Evolutionary conservation across 2,113 vertebrate genomes (phyloP).

Genomic region (Notothenia coriiceps): DNA sequence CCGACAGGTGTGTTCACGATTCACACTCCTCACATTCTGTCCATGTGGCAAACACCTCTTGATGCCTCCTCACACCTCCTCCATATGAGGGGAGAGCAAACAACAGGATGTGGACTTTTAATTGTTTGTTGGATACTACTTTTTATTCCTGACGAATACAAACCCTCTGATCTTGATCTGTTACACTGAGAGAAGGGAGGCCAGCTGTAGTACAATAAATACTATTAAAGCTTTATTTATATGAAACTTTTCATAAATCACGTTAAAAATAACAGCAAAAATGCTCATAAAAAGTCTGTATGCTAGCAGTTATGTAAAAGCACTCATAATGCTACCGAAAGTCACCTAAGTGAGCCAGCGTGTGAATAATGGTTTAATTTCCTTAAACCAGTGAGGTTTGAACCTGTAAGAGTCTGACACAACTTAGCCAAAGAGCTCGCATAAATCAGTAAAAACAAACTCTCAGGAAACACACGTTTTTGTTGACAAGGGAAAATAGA

Average conservation of each 20-base stretch:
- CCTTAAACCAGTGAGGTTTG: too few species aligned
- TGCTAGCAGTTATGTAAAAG: too few species aligned
- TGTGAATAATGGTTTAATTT: too few species aligned
- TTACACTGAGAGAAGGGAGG: constrained; percentile 6
- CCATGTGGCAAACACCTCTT: constrained; percentile 59
- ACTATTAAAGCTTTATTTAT: too few species aligned
- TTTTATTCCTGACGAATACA: neutral
- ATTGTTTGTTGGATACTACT: neutral
- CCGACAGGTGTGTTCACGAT: neutral
- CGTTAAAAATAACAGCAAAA: too few species aligned
- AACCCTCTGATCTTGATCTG: constrained; percentile 20
- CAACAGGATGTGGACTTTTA: constrained; percentile 43
- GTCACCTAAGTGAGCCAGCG: too few species aligned
- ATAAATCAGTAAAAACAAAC: neutral
- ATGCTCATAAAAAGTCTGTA: too few species aligned
- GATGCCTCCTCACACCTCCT: constrained; percentile 62
- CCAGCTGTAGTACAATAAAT: neutral
- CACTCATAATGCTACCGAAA: too few species aligned
- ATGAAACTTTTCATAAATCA: too few species aligned
- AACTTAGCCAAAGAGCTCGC: neutral
- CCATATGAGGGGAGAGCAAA: constrained; percentile 40
- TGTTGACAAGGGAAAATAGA: neutral
- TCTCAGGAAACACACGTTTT: neutral
- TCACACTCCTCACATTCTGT: constrained; percentile 69
- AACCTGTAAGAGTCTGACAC: neutral